phyloP scores from a whole-genome alignment of 2,888 invertebrate genomes.

The Drosophila antonietae region DNA sequence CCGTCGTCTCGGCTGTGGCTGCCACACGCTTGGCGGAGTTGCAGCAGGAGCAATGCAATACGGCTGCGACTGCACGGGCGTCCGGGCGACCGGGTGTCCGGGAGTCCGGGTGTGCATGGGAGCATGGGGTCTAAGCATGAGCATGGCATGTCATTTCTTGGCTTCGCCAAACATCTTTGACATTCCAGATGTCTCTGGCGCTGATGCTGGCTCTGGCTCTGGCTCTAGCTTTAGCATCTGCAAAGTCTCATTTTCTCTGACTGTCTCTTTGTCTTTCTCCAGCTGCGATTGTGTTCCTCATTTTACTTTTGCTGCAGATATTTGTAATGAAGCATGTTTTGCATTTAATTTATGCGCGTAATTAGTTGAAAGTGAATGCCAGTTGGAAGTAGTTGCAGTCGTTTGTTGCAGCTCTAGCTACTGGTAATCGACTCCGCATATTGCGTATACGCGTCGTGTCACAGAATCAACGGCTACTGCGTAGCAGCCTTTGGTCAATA shows the following conservation, averaged over 20 bases:
- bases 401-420: neutral
- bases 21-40: constrained; percentile 39
- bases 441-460: constrained; percentile 56
- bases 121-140: constrained; percentile 59
- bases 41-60: constrained; percentile 17
- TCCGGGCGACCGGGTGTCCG: constrained; percentile 17
- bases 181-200: constrained; percentile 68
- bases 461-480: constrained; percentile 37
- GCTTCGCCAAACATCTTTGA: constrained; percentile 75
- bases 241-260: constrained; percentile 35
- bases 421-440: constrained; percentile 19
- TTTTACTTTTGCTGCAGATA: constrained; percentile 71
- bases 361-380: constrained; percentile 66
- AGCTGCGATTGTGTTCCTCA: constrained; percentile 69
- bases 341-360: constrained; percentile 71
- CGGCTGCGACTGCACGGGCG: constrained; percentile 15
- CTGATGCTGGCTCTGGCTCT: constrained; percentile 16
- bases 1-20: constrained; percentile 49
- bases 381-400: constrained; percentile 12
- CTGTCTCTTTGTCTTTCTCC: constrained; percentile 53
- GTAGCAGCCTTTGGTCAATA: constrained; percentile 42
- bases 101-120: constrained; percentile 29
- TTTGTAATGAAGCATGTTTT: constrained; percentile 57
- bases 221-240: constrained; percentile 32
- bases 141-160: constrained; percentile 77